phyloP scores from a whole-genome alignment of 2,113 vertebrate species.

The Pterophyllum scalare region DNA sequence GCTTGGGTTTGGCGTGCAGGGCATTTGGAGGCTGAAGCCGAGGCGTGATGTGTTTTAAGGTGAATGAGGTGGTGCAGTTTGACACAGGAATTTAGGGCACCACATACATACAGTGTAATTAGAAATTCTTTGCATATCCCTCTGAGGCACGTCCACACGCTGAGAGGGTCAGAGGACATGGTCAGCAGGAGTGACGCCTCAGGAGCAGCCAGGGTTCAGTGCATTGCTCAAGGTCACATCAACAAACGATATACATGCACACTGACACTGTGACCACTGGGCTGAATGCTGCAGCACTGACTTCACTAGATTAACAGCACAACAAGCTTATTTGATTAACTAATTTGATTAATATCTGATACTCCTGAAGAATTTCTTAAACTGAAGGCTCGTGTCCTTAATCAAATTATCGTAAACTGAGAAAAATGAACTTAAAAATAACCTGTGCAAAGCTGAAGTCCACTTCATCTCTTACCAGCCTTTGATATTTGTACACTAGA shows the following conservation, averaged over 20 bases:
- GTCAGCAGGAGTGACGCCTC: conserved; percentile 60
- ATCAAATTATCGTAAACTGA: neutral
- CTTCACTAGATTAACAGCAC: conserved; percentile 31
- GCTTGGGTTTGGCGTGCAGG: conserved; percentile 24
- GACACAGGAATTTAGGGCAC: conserved; percentile 57
- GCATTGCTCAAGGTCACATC: conserved; percentile 71
- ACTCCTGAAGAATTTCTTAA: neutral
- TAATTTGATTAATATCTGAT: conserved; percentile 38
- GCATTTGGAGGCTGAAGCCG: conserved; percentile 1
- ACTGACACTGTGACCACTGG: conserved; percentile 57
- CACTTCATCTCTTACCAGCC: conserved; percentile 64
- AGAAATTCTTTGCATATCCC: conserved; percentile 68
- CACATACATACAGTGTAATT: conserved; percentile 54
- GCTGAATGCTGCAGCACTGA: conserved; percentile 24
- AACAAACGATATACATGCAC: conserved; percentile 50
- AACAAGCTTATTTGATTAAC: conserved; percentile 42
- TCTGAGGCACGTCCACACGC: conserved; percentile 44
- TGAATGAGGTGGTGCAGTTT: conserved; percentile 40
- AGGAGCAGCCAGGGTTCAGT: conserved; percentile 56
- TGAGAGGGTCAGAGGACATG: conserved; percentile 61
- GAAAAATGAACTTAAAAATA: neutral
- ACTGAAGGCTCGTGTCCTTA: neutral
- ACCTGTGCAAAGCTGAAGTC: conserved; percentile 23
- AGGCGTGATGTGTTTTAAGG: conserved; percentile 52
- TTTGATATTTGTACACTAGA: conserved; percentile 13